Evolutionary conservation across 2,113 vertebrate genomes (phyloP), one percentile per base, ranked within the genome.

Genomic region (Apodemus speciosus): DNA sequence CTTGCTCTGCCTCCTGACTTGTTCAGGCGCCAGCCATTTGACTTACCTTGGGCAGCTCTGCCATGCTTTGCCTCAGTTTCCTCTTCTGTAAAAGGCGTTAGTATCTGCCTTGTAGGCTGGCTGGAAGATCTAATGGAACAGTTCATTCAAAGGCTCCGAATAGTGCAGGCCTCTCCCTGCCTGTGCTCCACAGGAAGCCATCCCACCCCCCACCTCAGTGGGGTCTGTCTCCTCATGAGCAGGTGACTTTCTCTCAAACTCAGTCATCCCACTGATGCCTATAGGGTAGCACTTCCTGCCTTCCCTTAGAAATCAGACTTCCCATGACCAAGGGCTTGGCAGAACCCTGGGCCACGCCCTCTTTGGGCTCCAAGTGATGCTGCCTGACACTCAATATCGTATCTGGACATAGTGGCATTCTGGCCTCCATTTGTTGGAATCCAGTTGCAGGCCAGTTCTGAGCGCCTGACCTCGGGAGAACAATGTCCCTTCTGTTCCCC

Each of bases 401-500:
- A 97, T 98, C 98, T 98, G 96, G 97, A 97, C 91, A 85, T 62
- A 73, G 95, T 77, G 97, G 98, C 97, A 97, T 98, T 98, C 97
- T 97, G 97, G 96, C 98, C 98, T 97, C 96, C 91, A 89, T 97
- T 97, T 97, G 98, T 96, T 79, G 96, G 98, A 97, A 97, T 98
- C 98, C 98, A 97, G 97, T 98, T 98, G 97, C 98, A 97, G 97
- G 93, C 97, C 96, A 98, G 98, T 97, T 98, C 98, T 94, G 96
- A 97, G 98, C 97, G 97, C 98, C 97, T 97, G 94, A 97, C 83
- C 97, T 85, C 90, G 92, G 97, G 96, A 98, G 98, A 98, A 98
- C 98, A 99, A 98, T 98, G 98, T 95, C 95, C 98, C 21, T 96
- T 98, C 97, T 99, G 98, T 99, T 98, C 96, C 97, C 56, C 95